A percentile compares a stretch with the other conserved stretches of the same genome.
phyloP scores from a whole-genome alignment of 2,113 vertebrate genomes.

The Gyps fulvus region DNA sequence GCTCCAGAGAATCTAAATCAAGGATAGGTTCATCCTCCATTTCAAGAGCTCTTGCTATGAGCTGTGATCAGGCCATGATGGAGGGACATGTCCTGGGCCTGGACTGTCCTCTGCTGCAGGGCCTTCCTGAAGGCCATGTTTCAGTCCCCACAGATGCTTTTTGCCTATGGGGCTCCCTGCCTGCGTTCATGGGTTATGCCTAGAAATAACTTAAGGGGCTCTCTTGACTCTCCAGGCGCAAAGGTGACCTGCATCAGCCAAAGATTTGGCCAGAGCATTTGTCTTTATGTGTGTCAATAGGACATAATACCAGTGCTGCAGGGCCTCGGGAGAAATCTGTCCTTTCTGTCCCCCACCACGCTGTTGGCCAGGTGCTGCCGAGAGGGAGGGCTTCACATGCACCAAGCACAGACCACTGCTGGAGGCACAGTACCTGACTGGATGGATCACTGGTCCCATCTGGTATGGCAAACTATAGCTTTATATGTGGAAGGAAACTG shows the following conservation, averaged over 20 bases:
- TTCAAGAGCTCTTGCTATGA: background rate
- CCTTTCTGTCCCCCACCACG: background rate
- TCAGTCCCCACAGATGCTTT: background rate
- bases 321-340: background rate
- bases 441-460: background rate
- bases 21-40: background rate
- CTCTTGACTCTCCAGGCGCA: background rate
- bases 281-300: background rate
- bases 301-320: background rate
- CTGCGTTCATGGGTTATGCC: too few species aligned
- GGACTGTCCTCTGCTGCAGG: background rate
- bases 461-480: background rate
- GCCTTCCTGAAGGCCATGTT: background rate
- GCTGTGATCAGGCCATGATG: rapidly evolving
- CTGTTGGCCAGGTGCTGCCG: background rate
- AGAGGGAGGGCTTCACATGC: background rate
- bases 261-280: background rate
- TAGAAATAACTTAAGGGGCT: background rate
- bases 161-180: background rate
- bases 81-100: background rate
- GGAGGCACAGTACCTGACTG: background rate
- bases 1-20: background rate
- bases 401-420: background rate
- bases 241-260: background rate
- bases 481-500: background rate